Percentiles rank a stretch among this genome's conserved stretches.
These are phyloP conservation scores for Oxytorus armatus DNA, from an alignment of 2,888 invertebrate genomes.

Conservation along the genomic window DNA sequence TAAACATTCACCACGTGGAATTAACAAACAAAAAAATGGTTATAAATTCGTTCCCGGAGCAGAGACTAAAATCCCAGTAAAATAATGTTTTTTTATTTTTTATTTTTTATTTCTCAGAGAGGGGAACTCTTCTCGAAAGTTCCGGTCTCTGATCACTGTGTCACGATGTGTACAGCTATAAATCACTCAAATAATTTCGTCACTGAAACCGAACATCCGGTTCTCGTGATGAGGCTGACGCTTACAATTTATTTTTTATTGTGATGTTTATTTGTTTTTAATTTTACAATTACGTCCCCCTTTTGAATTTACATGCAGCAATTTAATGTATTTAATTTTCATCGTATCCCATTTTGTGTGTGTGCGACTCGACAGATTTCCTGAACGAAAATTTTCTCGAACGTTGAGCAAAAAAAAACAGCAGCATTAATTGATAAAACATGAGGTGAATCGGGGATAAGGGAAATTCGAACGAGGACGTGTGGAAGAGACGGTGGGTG, in stretches of 20 bases:
- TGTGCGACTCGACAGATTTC: conserved; percentile 36
- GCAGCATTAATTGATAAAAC: conserved; percentile 40
- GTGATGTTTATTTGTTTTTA: no score
- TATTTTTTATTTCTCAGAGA: no score
- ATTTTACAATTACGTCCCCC: no score
- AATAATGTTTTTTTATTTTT: no score
- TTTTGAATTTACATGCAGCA: no score
- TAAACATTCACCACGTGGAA: no score
- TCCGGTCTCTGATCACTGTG: neutral
- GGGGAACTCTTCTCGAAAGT: neutral
- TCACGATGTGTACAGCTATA: conserved; percentile 17
- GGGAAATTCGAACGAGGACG: neutral
- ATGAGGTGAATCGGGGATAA: conserved; percentile 75
- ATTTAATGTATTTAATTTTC: conserved; percentile 20
- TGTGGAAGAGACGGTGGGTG: neutral
- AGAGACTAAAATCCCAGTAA: no score
- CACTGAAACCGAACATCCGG: conserved; percentile 18
- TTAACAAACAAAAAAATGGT: no score
- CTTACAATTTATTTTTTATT: no score
- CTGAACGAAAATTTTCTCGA: neutral
- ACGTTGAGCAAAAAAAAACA: conserved; percentile 15
- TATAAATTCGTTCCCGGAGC: no score
- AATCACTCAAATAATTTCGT: conserved; percentile 43
- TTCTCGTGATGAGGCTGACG: conserved; percentile 13
- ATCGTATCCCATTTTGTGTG: neutral